Evolutionary conservation across 2,113 vertebrate genomes (phyloP), one percentile per base, ranked within the genome.

Genomic region (Pogonocichla stellata): DNA sequence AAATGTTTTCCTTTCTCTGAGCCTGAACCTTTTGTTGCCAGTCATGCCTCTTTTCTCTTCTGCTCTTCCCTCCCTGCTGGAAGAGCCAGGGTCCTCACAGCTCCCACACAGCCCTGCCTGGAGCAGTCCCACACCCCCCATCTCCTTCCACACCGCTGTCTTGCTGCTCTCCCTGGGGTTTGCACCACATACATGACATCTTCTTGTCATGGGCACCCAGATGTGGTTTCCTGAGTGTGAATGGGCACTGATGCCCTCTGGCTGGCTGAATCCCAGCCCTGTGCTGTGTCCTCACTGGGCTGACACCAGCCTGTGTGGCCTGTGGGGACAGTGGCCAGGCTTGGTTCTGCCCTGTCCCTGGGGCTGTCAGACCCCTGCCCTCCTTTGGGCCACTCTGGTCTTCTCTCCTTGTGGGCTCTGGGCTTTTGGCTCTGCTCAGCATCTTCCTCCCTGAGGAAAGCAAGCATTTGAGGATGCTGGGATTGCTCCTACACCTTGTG

Each of bases 61-160:
- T 69, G 58, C 40, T 56, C 26, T 71, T 62, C 38, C 10, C 43
- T 86, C 43, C 8, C 3, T 2, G 29, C 48, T 29, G 19, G 50
- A 38, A 25, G 69, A 70, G 31, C 65, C 3, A 4, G 40, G 29
- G 67, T 42, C 29, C 69, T 40, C 42, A 43, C 19, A 36, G 61
- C 38, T 78, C 53, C 34, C 23, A 5, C 26, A 50, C 26, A 16
- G 64, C 8, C 58, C 38, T 2, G 10, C 20, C 9, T 36, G 64
- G 40, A 28, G 9, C 28, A 38, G 66, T n/a, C 54, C 50, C 0
- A 0, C 5, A 1, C 3, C 5, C 53, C 23, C 6, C 0, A 19
- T 48, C 53, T 33, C 13, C 36, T 33, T 45, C 67, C 38, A 54
- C 36, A 23, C 8, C 0, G 0, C 34, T 29, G 31, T 9, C 42